Evolutionary conservation across 2,888 invertebrate species (phyloP), one percentile per base, ranked within the genome.

Genomic region (Tetheella fluctuosa): DNA sequence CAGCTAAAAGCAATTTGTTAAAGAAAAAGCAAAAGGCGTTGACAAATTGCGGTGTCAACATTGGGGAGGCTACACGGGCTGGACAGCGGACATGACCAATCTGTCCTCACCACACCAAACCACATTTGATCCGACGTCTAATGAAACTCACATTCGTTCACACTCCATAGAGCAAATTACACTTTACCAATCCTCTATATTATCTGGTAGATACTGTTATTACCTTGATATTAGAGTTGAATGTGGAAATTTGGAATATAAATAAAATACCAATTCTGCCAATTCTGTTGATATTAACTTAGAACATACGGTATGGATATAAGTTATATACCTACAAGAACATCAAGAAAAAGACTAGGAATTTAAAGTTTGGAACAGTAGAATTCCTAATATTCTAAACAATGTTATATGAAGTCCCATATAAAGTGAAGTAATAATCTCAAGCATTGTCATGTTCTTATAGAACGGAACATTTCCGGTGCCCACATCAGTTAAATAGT

Each of bases 11-110:
- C 34, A 55, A 37, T 55, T 55, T n/a, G 30, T 34, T 34, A n/a
- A 55, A 55, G 55, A 55, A 55, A 55, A 59, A 42, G 13, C 23
- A 53, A 37, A 54, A 59, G 57, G 52, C 52, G 37, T 23, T 63
- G 63, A 63, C 63, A 58, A 63, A 63, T 62, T 62, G 58, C 58
- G 55, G 54, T 60, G 58, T 60, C 60, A 54, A 48, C 48, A 39
- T 52, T 20, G 34, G n/a, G 28, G 20, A 39, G 17, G 48, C 48
- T 20, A 20, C 48, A 48, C 17, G 48, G 48, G 48, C 48, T 48
- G 48, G 48, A 48, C 48, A 48, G 56, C 55, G 59, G 55, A 34
- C 55, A 52, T 52, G 48, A 54, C 30, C 59, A 59, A 56, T 59
- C 59, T 55, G 59, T 37, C 30, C 37, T 20, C 15, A 59, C 48